Base-by-base conservation (phyloP, 2,797 vertebrate genomes). In the Anolis apletophallus region DNA sequence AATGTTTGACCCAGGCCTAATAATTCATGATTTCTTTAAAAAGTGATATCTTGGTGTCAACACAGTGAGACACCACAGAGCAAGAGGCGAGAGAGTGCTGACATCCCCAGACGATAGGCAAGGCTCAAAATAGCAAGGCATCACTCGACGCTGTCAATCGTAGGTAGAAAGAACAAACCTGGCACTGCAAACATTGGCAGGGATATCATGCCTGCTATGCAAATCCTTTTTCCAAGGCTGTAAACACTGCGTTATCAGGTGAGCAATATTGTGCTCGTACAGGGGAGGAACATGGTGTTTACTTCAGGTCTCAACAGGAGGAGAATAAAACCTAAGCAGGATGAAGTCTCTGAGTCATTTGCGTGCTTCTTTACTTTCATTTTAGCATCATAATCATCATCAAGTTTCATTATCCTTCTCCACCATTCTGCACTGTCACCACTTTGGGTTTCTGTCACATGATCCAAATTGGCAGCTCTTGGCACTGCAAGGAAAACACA, bases 401-500 rank as follows among this genome's bases (percentile, higher is more conserved):
- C 36, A 36, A 46, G 29, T 64, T 76, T 40, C 81, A 86, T 76
- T 32, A 3, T 79, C 12, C 76, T 46, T 11, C 61, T 21, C 61
- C 75, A 81, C 61, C 10, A 1, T 26, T 79, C 40, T 46, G 19
- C 10, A n/a, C 36, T 76, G 36, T 61, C 36, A 3, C 84, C 32
- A 29, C 11, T 46, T 71, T n/a, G 29, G 32, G 2, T n/a, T 52
- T 23, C 17, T 32, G 11, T 26, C 54, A 6, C 29, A 8, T 10
- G 50, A 32, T 67, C 4, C 4, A 17, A 74, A 67, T 55, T 68
- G 78, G 9, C 64, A 78, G 73, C 11, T 72, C n/a, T 17, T 29
- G 29, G 9, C 36, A 80, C 16, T 32, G 84, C 55, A 85, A 93
- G 76, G 74, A 78, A 90, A 87, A 85, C 12, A 50, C 4, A 19